Evolutionary conservation across 35 echinoderm and acorn worm genomes (phyloP), one percentile per base, ranked within the genome.

Genomic region (Ophioderma brevispina): DNA sequence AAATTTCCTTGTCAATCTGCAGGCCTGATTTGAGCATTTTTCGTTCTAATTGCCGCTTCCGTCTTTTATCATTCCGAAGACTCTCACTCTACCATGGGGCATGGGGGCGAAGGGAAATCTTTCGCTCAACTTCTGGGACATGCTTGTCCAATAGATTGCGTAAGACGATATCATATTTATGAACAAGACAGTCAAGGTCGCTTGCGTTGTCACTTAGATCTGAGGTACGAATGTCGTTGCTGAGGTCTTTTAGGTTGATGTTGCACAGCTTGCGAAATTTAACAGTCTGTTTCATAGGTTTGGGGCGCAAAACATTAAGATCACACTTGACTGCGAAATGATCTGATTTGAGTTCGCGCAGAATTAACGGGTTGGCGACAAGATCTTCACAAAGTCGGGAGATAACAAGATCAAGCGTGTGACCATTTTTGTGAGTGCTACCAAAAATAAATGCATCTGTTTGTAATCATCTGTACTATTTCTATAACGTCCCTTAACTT

Each of bases 31-130:
- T 76, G 4, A 38, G 49, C 85, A 4, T 36, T 37, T 35, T 33
- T 1, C 19, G 30, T 33, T 86, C 56, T 21, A 33, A 33, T 21
- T 37, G 84, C 1, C 23, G 0, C 31, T 76, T 31, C 35, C 76
- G 25, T n/a, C 43, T 40, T 42, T 82, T 82, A 23, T 6, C 18
- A 38, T 0, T 35, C 18, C 59, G 80, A 77, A 40, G 42, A 38
- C 84, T 59, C 70, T 91, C 64, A 18, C 34, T 91, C 31, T 84
- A 91, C 80, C 89, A 91, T 4, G 80, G 80, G 64, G 89, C 33
- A 84, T 91, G 49, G 33, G 80, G 64, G 38, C 89, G 0, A 33
- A 55, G 38, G 19, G 30, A 35, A 15, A 91, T 75, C 37, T 56
- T 84, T 1, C 89, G 50, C n/a, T n/a, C n/a, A n/a, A n/a, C n/a